Evolutionary conservation across 2,797 vertebrate species (phyloP).

Genomic region (Dicrostonyx torquatus): DNA sequence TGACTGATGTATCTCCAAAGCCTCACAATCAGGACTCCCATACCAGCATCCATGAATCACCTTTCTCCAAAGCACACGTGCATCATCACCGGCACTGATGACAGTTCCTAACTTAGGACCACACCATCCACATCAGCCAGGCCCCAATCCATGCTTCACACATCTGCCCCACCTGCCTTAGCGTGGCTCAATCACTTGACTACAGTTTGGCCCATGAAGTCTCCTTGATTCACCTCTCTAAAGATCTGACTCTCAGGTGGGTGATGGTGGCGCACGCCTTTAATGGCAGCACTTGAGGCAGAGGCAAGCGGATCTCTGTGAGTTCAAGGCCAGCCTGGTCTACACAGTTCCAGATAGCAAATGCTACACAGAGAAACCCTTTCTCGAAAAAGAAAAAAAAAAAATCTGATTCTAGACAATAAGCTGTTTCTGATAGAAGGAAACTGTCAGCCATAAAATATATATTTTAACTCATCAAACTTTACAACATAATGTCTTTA

Average conservation of each 20-base stretch:
- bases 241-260: background rate
- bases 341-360: background rate
- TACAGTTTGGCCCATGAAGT: constrained; percentile 19
- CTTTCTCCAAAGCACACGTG: background rate
- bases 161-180: background rate
- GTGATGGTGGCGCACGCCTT: background rate
- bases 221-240: background rate
- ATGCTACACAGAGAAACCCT: background rate
- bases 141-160: background rate
- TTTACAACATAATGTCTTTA: background rate
- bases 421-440: constrained; percentile 24
- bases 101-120: background rate
- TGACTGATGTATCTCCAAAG: background rate
- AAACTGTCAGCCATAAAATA: constrained; percentile 43
- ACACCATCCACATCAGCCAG: background rate
- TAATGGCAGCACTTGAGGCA: background rate
- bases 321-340: background rate
- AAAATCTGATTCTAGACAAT: background rate
- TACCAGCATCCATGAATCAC: background rate
- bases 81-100: background rate
- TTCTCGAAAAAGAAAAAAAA: background rate
- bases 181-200: background rate
- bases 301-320: background rate
- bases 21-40: background rate
- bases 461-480: constrained; percentile 19